Percentiles rank a stretch among this genome's conserved stretches.
Conservation (phyloP, 2,797 vertebrate genomes). For the Gallirallus australis region DNA sequence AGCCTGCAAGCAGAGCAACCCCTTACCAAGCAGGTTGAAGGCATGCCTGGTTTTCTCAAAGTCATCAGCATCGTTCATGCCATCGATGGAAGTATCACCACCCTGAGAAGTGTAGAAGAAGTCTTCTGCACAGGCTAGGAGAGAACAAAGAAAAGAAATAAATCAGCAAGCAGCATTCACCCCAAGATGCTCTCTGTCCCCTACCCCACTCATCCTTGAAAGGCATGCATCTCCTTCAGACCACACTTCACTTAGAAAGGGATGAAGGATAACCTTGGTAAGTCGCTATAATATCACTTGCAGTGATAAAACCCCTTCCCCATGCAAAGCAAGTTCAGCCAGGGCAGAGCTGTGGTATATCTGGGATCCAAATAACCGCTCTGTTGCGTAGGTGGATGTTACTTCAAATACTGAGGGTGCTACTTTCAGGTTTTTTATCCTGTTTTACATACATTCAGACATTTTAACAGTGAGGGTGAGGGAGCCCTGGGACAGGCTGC, state of each 20-base stretch:
- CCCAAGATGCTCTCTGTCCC: not conserved
- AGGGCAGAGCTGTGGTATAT: not conserved
- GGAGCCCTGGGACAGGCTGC: too few species aligned
- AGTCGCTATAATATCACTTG: not conserved
- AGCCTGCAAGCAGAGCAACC: not conserved
- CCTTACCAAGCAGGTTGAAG: conserved; percentile 89
- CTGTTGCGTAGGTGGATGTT: rapidly evolving
- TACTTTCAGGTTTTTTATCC: rapidly evolving
- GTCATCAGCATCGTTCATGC: conserved; percentile 89
- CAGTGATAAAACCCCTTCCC: not conserved
- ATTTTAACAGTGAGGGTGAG: not conserved
- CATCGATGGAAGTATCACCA: conserved; percentile 87
- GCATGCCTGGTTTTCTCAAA: conserved; percentile 90
- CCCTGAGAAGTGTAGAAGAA: conserved; percentile 90
- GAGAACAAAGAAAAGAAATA: not conserved
- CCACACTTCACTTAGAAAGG: not conserved
- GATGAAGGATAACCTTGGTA: not conserved
- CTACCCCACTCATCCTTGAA: not conserved
- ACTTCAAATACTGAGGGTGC: not conserved
- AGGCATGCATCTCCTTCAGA: not conserved
- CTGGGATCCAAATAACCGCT: not conserved
- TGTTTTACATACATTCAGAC: not conserved
- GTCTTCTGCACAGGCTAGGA: conserved; percentile 87
- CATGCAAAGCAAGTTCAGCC: not conserved
- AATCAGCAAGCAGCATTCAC: not conserved